A percentile compares a stretch with the other conserved stretches of the same genome.
phyloP scores from a whole-genome alignment of 2,888 invertebrate genomes.

The Acutogordius australiensis region DNA sequence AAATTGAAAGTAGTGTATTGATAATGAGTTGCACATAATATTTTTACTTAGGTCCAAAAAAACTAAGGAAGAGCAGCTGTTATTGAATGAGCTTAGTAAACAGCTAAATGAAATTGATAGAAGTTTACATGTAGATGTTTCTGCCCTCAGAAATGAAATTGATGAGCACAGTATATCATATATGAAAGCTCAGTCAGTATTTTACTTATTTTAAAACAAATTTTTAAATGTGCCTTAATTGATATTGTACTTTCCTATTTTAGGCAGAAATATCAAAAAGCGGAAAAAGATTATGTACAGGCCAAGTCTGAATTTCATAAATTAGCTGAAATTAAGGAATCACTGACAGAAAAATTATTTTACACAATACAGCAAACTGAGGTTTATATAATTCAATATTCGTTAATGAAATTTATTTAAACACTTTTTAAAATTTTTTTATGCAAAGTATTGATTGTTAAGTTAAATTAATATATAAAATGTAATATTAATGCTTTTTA shows the following conservation, averaged over 20 bases:
- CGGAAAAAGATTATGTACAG: conserved; percentile 1
- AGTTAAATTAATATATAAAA: no score
- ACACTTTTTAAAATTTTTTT: no score
- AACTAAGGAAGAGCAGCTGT: neutral
- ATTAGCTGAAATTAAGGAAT: neutral
- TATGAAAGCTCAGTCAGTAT: conserved; percentile 6
- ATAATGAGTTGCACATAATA: no score
- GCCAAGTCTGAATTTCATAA: neutral
- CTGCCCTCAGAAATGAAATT: neutral
- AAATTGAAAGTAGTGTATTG: no score
- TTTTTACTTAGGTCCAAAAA: neutral
- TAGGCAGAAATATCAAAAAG: neutral
- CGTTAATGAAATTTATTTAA: no score
- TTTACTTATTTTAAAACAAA: neutral
- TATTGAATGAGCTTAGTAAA: neutral
- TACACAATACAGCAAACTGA: conserved; percentile 2
- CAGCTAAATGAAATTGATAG: neutral
- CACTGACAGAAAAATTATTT: neutral
- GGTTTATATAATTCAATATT: no score
- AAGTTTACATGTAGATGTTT: neutral
- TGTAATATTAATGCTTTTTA: no score
- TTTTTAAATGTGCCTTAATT: neutral
- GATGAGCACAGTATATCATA: conserved; percentile 4
- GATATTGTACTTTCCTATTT: neutral
- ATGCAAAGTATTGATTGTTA: no score